phyloP scores from a whole-genome alignment of 2,797 vertebrate genomes.

The Sebastes baramenuke region DNA sequence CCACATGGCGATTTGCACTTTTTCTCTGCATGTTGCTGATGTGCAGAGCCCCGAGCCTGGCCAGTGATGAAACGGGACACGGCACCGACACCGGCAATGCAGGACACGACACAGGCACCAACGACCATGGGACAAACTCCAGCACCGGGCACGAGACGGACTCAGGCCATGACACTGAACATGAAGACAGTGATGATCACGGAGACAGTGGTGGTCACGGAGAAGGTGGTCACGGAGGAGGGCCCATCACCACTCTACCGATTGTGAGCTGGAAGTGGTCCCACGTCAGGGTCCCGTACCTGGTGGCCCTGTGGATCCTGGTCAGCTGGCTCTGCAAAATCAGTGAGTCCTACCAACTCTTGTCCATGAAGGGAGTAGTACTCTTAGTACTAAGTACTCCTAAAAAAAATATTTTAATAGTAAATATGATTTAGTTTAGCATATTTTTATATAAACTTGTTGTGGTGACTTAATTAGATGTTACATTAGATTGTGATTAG shows the following conservation, averaged over 20 bases:
- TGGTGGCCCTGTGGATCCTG: conserved; percentile 92
- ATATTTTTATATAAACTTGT: neutral
- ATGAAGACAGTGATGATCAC: neutral
- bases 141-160: neutral
- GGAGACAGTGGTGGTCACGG: neutral
- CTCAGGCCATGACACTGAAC: neutral
- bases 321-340: conserved; percentile 95
- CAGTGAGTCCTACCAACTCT: conserved; percentile 79
- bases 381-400: too few relatives aligned
- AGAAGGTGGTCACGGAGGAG: neutral
- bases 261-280: conserved; percentile 93
- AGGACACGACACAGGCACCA: neutral
- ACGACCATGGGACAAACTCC: neutral
- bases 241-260: conserved; percentile 74
- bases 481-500: neutral
- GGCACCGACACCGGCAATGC: neutral
- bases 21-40: conserved; percentile 54
- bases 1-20: conserved; percentile 13
- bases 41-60: conserved; percentile 13
- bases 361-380: neutral
- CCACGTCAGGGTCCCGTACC: conserved; percentile 88
- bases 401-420: neutral
- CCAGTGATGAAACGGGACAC: neutral
- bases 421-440: neutral
- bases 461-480: neutral